phyloP scores from a whole-genome alignment of 1,140 invertebrate species.

The Anastrepha ludens region DNA sequence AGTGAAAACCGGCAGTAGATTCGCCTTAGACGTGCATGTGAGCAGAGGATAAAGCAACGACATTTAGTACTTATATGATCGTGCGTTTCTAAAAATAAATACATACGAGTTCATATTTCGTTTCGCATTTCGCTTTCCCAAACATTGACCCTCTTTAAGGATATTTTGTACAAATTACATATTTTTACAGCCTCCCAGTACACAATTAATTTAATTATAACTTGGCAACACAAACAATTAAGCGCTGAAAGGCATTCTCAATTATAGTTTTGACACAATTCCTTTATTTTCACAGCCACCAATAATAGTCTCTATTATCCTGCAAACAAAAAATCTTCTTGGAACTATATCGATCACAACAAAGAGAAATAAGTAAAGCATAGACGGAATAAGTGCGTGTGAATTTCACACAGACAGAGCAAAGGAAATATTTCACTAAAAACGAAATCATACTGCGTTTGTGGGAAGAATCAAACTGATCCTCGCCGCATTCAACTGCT shows the following conservation, averaged over 20 bases:
- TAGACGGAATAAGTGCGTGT: slow-evolving; percentile 26
- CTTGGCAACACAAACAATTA: slow-evolving; percentile 2
- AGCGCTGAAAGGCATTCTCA: slow-evolving; percentile 50
- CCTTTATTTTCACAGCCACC: slow-evolving; percentile 49
- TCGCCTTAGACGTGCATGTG: background rate
- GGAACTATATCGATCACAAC: slow-evolving; percentile 44
- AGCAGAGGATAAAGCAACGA: background rate
- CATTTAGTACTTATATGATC: background rate
- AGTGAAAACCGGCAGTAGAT: background rate
- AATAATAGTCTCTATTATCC: slow-evolving; percentile 41
- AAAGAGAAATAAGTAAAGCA: background rate
- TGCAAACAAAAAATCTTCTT: slow-evolving; percentile 28
- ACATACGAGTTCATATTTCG: too few relatives aligned
- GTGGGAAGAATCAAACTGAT: background rate
- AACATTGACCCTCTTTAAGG: background rate
- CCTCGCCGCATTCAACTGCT: background rate
- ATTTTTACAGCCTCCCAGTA: background rate
- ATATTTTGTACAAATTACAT: background rate
- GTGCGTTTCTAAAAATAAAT: background rate
- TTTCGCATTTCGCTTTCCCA: background rate
- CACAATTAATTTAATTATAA: slow-evolving; percentile 16
- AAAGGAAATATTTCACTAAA: background rate
- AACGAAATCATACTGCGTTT: background rate
- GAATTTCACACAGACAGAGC: slow-evolving; percentile 36
- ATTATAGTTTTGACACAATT: slow-evolving; percentile 52